Evolutionary conservation across 2,113 vertebrate genomes (phyloP), one percentile per base, ranked within the genome.

Genomic region (Cinclus cinclus): DNA sequence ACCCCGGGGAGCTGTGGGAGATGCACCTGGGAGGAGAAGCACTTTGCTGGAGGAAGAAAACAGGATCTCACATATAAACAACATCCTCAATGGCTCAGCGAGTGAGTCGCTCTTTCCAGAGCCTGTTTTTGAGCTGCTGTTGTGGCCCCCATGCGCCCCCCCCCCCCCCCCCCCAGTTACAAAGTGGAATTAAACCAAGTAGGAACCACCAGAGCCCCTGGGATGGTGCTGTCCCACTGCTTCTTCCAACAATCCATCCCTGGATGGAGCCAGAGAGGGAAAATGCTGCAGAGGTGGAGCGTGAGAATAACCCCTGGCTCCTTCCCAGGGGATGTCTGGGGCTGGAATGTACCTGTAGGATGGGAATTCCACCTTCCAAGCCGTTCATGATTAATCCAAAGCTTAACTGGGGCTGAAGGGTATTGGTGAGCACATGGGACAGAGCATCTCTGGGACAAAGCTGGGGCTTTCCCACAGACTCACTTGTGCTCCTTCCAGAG

Each of bases 1-100:
- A 2, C 63, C 75, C 91, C 46, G 7, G 83, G 93, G 92, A 97
- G 95, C 95, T 25, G 2, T 15, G 24, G 93, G 92, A 98, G 97
- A 97, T 97, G 96, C 98, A 98, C 98, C 96, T 98, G 98, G 98
- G 95, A 92, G 92, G 90, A 92, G 67, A 96, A 78, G 15, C 95
- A 75, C 76, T 97, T 97, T 95, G 81, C 87, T 90, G 71, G 88
- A 98, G 98, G 97, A 98, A 97, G 97, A 98, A 98, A 98, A 98
- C 98, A 98, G 98, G 98, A 98, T 98, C 97, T 97, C 59, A 93
- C 62, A 69, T 95, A 97, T 98, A 98, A 98, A 98, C 98, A 98
- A 98, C 98, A 98, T 98, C 98, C 98, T 98, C 96, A 94, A 65
- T 73, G 88, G 95, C 88, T 87, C 86, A 94, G 97, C 47, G 63